Percentiles rank a stretch among this genome's conserved stretches.
Conservation (phyloP, 2,113 vertebrate species). For the Cnemophilus loriae region DNA sequence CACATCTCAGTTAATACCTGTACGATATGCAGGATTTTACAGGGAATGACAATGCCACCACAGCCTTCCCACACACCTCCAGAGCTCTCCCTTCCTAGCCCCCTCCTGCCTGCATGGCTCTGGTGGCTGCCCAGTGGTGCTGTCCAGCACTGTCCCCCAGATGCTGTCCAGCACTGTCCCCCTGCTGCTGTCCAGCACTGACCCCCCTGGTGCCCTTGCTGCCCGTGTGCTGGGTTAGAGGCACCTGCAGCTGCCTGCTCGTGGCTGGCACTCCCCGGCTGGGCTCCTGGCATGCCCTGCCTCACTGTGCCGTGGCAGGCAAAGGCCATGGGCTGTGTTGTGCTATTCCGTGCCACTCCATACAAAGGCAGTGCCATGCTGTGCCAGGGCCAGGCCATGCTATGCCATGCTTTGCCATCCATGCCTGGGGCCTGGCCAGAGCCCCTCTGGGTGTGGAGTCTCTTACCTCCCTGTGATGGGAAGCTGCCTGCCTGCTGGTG, state of each 20-base stretch:
- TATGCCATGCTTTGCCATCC: background rate
- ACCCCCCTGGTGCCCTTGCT: too few species aligned
- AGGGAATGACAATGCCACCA: background rate
- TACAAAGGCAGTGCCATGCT: background rate
- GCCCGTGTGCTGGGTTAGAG: too few species aligned
- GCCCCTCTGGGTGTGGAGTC: rapidly evolving
- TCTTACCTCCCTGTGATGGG: rapidly evolving
- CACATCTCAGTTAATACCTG: rapidly evolving
- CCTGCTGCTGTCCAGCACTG: rapidly evolving
- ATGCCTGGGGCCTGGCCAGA: background rate
- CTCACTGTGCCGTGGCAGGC: rapidly evolving
- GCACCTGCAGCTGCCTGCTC: background rate
- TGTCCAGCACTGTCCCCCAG: background rate
- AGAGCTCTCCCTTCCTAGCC: rapidly evolving
- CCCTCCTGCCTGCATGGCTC: background rate
- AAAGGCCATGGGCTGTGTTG: background rate
- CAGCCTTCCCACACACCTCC: background rate
- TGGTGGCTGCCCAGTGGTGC: rapidly evolving
- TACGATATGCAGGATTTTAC: background rate
- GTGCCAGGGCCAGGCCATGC: background rate
- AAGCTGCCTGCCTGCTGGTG: background rate
- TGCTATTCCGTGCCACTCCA: background rate
- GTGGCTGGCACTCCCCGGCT: rapidly evolving
- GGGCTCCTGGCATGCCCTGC: rapidly evolving
- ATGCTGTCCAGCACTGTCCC: too few species aligned